phyloP scores from a whole-genome alignment of 2,797 vertebrate species.

The Holocentrus rufus region DNA sequence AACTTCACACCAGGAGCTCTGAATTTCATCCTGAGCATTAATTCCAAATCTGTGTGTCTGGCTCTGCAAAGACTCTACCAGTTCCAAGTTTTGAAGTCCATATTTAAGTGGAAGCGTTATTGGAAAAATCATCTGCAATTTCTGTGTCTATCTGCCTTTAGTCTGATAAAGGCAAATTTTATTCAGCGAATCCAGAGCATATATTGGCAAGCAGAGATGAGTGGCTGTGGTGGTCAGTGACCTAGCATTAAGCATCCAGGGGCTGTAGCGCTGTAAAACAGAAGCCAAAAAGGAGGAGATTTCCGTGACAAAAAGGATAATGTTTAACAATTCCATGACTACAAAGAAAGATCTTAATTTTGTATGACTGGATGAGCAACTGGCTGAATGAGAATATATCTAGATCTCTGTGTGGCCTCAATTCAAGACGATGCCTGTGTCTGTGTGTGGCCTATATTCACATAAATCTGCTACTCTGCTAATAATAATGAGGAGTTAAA shows the following conservation, averaged over 20 bases:
- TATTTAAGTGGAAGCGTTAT: constrained; percentile 40
- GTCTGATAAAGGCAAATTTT: neutral
- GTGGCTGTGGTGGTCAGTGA: neutral
- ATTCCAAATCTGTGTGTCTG: constrained; percentile 60
- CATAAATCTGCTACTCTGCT: neutral
- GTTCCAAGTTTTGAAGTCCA: constrained; percentile 17
- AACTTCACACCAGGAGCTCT: constrained; percentile 68
- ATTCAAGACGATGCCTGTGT: neutral
- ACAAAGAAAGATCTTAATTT: neutral
- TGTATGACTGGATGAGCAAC: neutral
- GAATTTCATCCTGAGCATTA: constrained; percentile 63
- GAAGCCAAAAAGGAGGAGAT: neutral
- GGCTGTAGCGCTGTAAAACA: neutral
- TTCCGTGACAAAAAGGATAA: neutral
- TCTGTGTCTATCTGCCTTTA: constrained; percentile 49
- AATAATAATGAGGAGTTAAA: neutral
- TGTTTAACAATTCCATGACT: neutral
- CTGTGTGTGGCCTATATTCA: neutral
- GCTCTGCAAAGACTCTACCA: constrained; percentile 16
- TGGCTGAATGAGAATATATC: neutral
- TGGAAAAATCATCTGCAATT: constrained; percentile 38
- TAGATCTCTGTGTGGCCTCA: constrained; percentile 1
- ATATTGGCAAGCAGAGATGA: neutral
- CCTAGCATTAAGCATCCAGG: neutral
- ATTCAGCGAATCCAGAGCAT: neutral